Base-by-base conservation (phyloP, 2,797 vertebrate genomes). In the Cacajao melanocephalus region DNA sequence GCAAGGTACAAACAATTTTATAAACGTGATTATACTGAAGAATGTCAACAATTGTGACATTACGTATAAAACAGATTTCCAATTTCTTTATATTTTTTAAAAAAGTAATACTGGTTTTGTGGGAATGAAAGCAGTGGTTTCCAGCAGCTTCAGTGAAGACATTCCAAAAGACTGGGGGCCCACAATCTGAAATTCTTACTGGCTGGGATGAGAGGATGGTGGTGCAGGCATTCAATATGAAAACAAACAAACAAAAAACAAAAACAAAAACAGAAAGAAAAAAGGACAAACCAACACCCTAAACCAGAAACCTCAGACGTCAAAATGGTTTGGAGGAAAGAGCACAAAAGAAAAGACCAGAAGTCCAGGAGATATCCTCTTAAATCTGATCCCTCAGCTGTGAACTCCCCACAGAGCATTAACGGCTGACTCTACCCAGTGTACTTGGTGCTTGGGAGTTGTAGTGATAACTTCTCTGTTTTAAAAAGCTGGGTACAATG, bases 1-100 rank as follows among this genome's bases (percentile, higher is more conserved):
- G 98, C 97, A 98, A 99, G 99, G 98, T 98, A 98, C 98, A 98
- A 98, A 99, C 98, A 98, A 98, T 98, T 98, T 97, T 98, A 99
- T 98, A 98, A 98, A 98, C 97, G 98, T 96, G 97, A 97, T 98
- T 98, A 97, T 97, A 98, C 52, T 85, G 98, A 98, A 98, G 97
- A 98, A 98, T 95, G 96, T 98, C 99, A 98, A 96, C 98, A 96
- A 76, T 33, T 78, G 97, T 98, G 98, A 98, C 98, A 98, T 98
- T 76, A 98, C 92, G 96, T 98, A 98, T 97, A 98, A 98, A 99
- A 98, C 85, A 97, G 94, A 97, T 98, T 98, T 98, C 96, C 94
- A 96, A 67, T 97, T 98, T 98, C 93, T 52, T 61, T n/a, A 12
- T 46, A 58, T 26, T 44, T 48, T 61, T 70, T 2, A 67, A 67